Percentiles rank a stretch among this genome's conserved stretches.
Conservation (phyloP, 2,888 invertebrate species). For the Bhutanitis thaidina region DNA sequence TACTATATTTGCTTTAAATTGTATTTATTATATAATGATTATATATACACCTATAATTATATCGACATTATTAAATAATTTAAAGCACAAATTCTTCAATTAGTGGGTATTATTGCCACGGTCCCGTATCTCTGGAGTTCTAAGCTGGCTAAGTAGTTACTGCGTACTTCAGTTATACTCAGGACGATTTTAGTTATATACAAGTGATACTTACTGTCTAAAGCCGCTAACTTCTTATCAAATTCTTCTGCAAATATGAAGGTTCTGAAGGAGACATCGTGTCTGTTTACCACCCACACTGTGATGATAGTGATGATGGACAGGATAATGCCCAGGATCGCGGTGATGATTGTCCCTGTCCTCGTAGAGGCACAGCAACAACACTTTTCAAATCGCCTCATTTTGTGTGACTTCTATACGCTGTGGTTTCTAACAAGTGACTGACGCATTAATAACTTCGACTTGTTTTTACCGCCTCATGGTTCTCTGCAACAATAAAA, state of each 20-base stretch:
- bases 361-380: constrained; percentile 86
- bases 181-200: no score
- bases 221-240: constrained; percentile 78
- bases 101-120: no score
- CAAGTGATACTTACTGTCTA: constrained; percentile 74
- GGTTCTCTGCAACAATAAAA: constrained; percentile 29
- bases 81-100: no score
- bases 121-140: no score
- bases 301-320: constrained; percentile 85
- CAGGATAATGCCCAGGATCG: constrained; percentile 85
- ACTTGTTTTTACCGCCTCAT: constrained; percentile 26
- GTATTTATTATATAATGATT: no score
- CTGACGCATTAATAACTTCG: neutral
- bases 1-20: no score
- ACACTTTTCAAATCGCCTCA: constrained; percentile 82
- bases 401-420: constrained; percentile 30
- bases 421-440: constrained; percentile 3
- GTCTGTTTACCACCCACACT: constrained; percentile 79
- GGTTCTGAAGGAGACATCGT: constrained; percentile 86
- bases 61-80: no score
- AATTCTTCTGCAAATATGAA: constrained; percentile 84
- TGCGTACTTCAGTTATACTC: no score
- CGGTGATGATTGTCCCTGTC: constrained; percentile 87
- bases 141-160: no score
- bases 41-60: no score